These are phyloP conservation scores for Sepioteuthis lessoniana DNA, from an alignment of 2,888 invertebrate genomes.

Conservation along the genomic window DNA sequence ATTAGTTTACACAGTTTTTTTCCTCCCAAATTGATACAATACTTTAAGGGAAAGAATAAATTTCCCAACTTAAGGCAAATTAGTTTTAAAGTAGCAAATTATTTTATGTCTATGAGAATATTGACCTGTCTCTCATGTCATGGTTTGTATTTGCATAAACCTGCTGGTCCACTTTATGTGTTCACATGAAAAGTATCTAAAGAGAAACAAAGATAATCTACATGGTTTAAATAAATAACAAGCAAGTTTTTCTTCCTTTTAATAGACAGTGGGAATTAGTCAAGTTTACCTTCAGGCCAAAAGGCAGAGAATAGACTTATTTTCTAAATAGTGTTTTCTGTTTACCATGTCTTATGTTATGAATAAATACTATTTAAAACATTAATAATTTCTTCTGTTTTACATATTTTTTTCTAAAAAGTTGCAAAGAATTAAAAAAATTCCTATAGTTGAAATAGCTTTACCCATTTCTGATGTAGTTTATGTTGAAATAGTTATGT, in stretches of 20 bases:
- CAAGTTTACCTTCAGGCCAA: not conserved
- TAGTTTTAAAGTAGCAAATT: not conserved
- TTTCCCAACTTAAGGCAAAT: not conserved
- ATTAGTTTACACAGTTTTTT: not conserved
- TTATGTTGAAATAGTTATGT: too few relatives aligned
- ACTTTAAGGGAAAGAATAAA: not conserved
- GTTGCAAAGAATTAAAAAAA: too few relatives aligned
- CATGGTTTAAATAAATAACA: not conserved
- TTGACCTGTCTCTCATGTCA: conserved; percentile 35
- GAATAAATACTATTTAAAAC: too few relatives aligned
- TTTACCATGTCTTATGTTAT: too few relatives aligned
- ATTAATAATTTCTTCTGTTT: too few relatives aligned
- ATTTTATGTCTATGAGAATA: not conserved
- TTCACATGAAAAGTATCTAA: conserved; percentile 11
- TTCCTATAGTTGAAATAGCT: too few relatives aligned
- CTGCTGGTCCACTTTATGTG: not conserved
- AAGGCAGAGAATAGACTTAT: not conserved
- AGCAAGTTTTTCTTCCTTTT: conserved; percentile 16
- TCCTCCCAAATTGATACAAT: not conserved
- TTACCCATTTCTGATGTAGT: too few relatives aligned
- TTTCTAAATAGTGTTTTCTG: not conserved
- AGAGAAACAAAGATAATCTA: not conserved
- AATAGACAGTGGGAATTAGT: conserved; percentile 23
- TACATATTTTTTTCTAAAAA: too few relatives aligned
- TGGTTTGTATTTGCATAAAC: not conserved